Percentiles rank a stretch among this genome's conserved stretches.
These are phyloP conservation scores for Papilio gigon DNA, from an alignment of 2,888 invertebrate species.

Conservation along the genomic window DNA sequence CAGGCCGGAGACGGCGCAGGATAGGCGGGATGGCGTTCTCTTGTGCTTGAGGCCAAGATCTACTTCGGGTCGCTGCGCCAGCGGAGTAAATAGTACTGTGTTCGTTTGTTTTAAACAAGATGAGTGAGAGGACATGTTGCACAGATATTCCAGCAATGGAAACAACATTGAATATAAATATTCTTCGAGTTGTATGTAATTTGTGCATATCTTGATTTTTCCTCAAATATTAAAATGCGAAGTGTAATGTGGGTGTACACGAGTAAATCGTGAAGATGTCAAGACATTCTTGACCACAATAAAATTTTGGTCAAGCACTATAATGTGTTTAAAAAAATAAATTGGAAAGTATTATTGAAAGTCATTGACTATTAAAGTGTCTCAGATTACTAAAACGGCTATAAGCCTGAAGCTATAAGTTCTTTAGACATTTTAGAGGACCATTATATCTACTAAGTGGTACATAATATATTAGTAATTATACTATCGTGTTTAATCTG, in stretches of 20 bases:
- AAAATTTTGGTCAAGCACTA: neutral
- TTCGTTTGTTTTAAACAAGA: neutral
- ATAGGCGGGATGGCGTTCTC: too few relatives aligned
- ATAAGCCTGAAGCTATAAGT: conserved; percentile 4
- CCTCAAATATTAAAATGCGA: neutral
- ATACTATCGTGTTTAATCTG: neutral
- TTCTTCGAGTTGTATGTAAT: too few relatives aligned
- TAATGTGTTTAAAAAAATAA: neutral
- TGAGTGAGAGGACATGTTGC: neutral
- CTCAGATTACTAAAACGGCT: neutral
- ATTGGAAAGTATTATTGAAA: conserved; percentile 9
- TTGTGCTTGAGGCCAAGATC: too few relatives aligned
- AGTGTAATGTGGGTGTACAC: conserved; percentile 1
- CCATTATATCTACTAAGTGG: neutral
- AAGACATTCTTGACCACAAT: neutral
- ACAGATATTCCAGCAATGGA: too few relatives aligned
- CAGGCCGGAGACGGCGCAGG: too few relatives aligned
- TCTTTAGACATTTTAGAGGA: conserved; percentile 1
- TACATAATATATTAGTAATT: neutral
- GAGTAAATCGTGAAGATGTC: neutral
- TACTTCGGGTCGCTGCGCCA: too few relatives aligned
- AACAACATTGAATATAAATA: too few relatives aligned
- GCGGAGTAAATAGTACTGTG: too few relatives aligned
- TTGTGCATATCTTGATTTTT: neutral
- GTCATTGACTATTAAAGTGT: conserved; percentile 12